Evolutionary conservation across 1,140 invertebrate genomes (phyloP), one percentile per base, ranked within the genome.

Genomic region (Stenopsyche tienmushanensis): DNA sequence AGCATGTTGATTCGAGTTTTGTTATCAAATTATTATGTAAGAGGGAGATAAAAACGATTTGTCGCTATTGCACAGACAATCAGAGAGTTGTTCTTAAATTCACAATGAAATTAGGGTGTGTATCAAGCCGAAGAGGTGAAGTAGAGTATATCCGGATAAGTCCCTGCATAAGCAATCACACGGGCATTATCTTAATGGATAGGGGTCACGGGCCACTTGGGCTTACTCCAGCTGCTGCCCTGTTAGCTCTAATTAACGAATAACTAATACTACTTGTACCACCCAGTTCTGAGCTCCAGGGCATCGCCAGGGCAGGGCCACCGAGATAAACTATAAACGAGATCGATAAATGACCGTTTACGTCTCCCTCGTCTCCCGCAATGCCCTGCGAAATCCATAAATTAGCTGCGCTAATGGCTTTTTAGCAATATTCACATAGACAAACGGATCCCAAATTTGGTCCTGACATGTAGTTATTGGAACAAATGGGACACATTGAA

Each of bases 141-240:
- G 3, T 18, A 54, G 53, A 57, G 25, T 65, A 23, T 60, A 60
- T 64, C 39, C 42, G 39, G 62, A 44, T 64, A 57, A 65, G 64
- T 59, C 55, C 55, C 54, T 49, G 55, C 49, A 60, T 66, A 60
- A 66, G 55, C 64, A 52, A 60, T 53, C 57, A 39, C 57, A 50
- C 25, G 29, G 45, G 64, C 55, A 66, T 60, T 66, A 66, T 66
- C 64, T 66, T 66, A 66, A 66, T 66, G 64, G 64, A 66, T 66
- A 60, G 64, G 64, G 64, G 64, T 58, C 57, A 45, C 45, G 55
- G 45, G 49, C 64, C 39, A 55, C 53, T 57, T 53, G 41, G 62
- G 50, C 39, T 60, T 34, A 60, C 63, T 34, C 18, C 57, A 59
- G 45, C 24, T 50, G 47, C 55, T 49, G 47, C 49, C 34, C 63